Evolutionary conservation across 2,797 vertebrate genomes (phyloP).

Genomic region (Premnoplex brunnescens): DNA sequence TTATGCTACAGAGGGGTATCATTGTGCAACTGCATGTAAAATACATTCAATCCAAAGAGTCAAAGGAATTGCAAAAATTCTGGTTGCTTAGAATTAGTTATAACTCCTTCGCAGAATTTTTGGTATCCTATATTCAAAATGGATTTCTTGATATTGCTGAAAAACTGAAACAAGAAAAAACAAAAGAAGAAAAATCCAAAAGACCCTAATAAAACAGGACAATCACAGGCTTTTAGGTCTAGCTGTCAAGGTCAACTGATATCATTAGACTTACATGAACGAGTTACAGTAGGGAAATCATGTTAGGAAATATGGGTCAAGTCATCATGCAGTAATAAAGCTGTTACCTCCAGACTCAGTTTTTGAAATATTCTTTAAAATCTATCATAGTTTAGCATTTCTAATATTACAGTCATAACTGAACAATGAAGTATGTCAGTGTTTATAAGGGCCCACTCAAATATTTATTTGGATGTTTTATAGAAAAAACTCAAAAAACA

Average conservation of each 20-base stretch:
- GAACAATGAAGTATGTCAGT: background rate
- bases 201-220: conserved; percentile 16
- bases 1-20: background rate
- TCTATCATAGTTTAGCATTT: background rate
- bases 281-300: conserved; percentile 81
- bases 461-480: background rate
- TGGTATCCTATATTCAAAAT: background rate
- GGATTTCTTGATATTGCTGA: conserved; percentile 34
- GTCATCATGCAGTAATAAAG: conserved; percentile 73
- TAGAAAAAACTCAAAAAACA: background rate
- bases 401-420: background rate
- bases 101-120: background rate
- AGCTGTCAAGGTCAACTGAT: conserved; percentile 80
- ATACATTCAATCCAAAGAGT: background rate
- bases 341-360: conserved; percentile 64
- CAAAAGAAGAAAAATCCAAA: background rate
- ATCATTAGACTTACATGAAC: conserved; percentile 80
- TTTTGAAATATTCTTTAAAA: conserved; percentile 51
- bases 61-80: background rate
- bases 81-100: background rate
- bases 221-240: conserved; percentile 75
- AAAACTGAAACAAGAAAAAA: conserved; percentile 49
- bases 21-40: background rate
- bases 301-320: conserved; percentile 79
- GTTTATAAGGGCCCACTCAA: background rate